Percentiles rank a stretch among this genome's conserved stretches.
phyloP scores from a whole-genome alignment of 2,797 vertebrate species.

The Helarctos malayanus region DNA sequence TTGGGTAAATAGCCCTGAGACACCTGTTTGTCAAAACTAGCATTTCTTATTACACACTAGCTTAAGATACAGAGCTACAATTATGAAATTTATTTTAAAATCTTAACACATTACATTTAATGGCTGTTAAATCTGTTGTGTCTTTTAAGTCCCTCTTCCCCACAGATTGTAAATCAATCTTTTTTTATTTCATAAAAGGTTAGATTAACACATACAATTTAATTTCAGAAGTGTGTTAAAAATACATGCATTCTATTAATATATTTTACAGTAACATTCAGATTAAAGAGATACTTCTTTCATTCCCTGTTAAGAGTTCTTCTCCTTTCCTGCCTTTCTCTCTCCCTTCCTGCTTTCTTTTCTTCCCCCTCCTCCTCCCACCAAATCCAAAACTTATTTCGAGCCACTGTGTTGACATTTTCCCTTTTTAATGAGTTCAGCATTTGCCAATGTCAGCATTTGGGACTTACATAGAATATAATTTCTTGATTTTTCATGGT shows the following conservation, averaged over 20 bases:
- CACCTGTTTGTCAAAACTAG: conserved; percentile 30
- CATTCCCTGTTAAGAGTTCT: neutral
- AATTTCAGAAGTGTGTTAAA: conserved; percentile 32
- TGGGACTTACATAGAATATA: conserved; percentile 41
- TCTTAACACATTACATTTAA: neutral
- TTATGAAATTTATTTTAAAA: conserved; percentile 29
- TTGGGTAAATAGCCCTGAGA: conserved; percentile 6
- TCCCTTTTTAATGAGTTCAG: neutral
- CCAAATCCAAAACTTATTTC: conserved; percentile 19
- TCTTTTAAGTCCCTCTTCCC: neutral
- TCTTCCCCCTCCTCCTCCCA: neutral
- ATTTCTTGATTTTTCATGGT: conserved; percentile 44
- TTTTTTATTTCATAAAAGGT: conserved; percentile 21
- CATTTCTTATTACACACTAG: conserved; percentile 30
- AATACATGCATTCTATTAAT: neutral
- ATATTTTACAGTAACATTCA: neutral
- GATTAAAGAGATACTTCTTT: neutral
- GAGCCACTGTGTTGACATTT: neutral
- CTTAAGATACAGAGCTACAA: conserved; percentile 23
- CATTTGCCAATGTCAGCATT: conserved; percentile 22
- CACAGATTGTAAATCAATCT: neutral
- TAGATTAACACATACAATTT: neutral
- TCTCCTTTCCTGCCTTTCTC: neutral
- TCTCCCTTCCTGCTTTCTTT: neutral
- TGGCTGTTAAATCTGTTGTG: neutral